Evolutionary conservation across 1,140 invertebrate genomes (phyloP).

Genomic region (Pseudomyrmex concolor): DNA sequence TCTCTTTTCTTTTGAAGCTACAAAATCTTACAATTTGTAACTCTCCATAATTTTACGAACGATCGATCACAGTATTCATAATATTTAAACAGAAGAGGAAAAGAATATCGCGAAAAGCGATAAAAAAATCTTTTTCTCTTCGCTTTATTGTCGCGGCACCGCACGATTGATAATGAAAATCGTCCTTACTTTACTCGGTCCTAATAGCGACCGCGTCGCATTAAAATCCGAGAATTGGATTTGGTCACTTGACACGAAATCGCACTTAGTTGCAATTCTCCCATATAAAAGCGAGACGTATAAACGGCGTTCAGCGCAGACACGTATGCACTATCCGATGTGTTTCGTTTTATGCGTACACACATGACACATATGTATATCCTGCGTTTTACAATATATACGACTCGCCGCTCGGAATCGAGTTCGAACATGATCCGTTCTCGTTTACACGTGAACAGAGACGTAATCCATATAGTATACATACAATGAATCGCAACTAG

Average conservation of each 20-base stretch:
- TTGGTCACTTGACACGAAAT: slow-evolving; percentile 66
- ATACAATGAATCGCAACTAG: slow-evolving; percentile 7
- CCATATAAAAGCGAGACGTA: slow-evolving; percentile 53
- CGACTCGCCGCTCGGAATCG: slow-evolving; percentile 13
- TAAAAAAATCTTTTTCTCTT: slow-evolving; percentile 30
- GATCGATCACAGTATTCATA: slow-evolving; percentile 10
- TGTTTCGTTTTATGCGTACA: slow-evolving; percentile 56
- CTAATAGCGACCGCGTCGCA: slow-evolving; percentile 42
- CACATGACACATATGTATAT: slow-evolving; percentile 19
- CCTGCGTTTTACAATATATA: slow-evolving; percentile 48
- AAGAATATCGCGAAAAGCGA: background rate
- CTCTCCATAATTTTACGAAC: slow-evolving; percentile 48
- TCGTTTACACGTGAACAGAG: slow-evolving; percentile 38
- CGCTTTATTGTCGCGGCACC: background rate
- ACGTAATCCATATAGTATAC: slow-evolving; percentile 62
- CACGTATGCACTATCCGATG: slow-evolving; percentile 13
- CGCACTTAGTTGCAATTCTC: slow-evolving; percentile 61
- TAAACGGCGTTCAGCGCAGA: background rate
- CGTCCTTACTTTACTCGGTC: slow-evolving; percentile 35
- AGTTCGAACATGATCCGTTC: slow-evolving; percentile 29
- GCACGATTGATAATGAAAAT: slow-evolving; percentile 55
- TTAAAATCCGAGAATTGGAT: slow-evolving; percentile 63
- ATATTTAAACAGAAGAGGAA: background rate
- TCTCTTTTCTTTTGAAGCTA: too few relatives aligned
- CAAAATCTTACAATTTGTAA: too few relatives aligned